Base-by-base conservation (phyloP, 1,140 invertebrate species). In the Anastatus disparis region DNA sequence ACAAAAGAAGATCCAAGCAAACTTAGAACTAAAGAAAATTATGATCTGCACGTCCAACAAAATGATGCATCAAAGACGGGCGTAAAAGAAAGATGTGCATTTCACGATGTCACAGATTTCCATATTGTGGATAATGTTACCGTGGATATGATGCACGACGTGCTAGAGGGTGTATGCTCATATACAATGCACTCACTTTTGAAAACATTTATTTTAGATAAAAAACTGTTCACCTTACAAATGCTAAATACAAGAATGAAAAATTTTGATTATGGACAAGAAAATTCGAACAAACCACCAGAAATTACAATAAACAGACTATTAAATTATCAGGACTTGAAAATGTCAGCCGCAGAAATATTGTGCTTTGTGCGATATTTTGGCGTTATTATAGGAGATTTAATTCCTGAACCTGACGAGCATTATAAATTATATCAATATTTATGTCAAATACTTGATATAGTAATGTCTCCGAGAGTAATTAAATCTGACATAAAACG, bases 201-300 rank as follows among this genome's bases (percentile, higher is more conserved):
- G 27, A 24, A 44, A 48, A 63, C 40, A 26, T 63, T 63, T 27
- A 48, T 63, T 48, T 63, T 46, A 48, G 42, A 48, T 27, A 63
- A 63, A 48, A 63, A 46, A 48, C 24, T 26, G 9, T 63, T 63
- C 29, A 63, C 59, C 12, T 38, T 63, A 22, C 20, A 48, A n/a
- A 48, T 24, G 7, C 27, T 63, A n/a, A 63, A 63, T 63, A 15
- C 17, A 0, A 46, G 59, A 48, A 48, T 63, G 24, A 24, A 63
- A 7, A 26, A 24, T 48, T 63, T 48, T 24, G 26, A 48, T 29
- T 15, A 24, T 31, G 20, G 2, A n/a, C 3, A 12, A 13, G 31
- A 26, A 48, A 27, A 27, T 44, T 29, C 20, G 2, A 48, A 48
- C 22, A 48, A 48, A 48, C 59, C 59, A 4, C 59, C 42, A 15